Evolutionary conservation across 2,888 invertebrate species (phyloP), one percentile per base, ranked within the genome.

Genomic region (Belgica antarctica): DNA sequence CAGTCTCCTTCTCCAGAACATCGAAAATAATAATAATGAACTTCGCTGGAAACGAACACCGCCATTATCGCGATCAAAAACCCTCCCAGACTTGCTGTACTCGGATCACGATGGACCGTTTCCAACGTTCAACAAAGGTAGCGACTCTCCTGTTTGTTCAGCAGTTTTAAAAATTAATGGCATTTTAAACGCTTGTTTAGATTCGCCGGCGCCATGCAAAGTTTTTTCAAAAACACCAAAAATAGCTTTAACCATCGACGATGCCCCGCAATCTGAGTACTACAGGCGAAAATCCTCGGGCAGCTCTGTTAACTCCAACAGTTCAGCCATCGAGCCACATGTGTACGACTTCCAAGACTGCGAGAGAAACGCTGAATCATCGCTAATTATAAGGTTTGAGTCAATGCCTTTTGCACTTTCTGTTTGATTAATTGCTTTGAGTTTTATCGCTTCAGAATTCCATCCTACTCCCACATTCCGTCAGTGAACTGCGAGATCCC

Each of bases 71-170:
- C 47, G 68, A 25, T 71, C 70, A 19, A 52, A 46, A 62, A 70
- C 62, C 31, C 41, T 34, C 25, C 41, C 19, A 17, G 62, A 10
- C 62, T 70, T 12, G 70, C 62, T 24, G 52, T 69, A 36, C 72
- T 71, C n/a, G 70, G 70, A 52, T 62, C 46, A 31, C 71, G 70
- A 36, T 63, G 72, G 57, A 72, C 27, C 15, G 57, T 27, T 36
- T 72, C 71, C 34, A 71, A 65, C 1, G 57, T 34, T 70, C 72
- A 72, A 61, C 72, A 72, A 28, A 72, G 70, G 28, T 71, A 62
- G 46, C 47, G n/a, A n/a, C n/a, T n/a, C n/a, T n/a, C n/a, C n/a
- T n/a, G n/a, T n/a, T n/a, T n/a, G n/a, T n/a, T n/a, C n/a, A n/a
- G n/a, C n/a, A n/a, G n/a, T n/a, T n/a, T n/a, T n/a, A n/a, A n/a